Base-by-base conservation (phyloP, 2,797 vertebrate species). In the Syngnathus acus region DNA sequence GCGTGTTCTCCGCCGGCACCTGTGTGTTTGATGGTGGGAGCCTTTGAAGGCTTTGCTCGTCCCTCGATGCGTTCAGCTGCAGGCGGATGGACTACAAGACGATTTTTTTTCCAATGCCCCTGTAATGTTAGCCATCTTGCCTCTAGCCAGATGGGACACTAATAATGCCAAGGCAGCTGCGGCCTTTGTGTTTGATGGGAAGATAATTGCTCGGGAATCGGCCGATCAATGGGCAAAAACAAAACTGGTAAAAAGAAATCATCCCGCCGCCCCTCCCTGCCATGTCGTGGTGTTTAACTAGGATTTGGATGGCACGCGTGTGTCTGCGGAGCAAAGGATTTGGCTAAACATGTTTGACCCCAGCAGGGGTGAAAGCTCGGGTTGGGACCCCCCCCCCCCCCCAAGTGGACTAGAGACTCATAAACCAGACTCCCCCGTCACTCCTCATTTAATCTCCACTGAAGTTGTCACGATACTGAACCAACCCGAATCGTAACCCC, bases 221-320 rank as follows among this genome's bases (percentile, higher is more conserved):
- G 50, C 2, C 16, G 2, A 51, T 51, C 19, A 4, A 50, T n/a
- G 1, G 17, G 19, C 8, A 8, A 19, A n/a, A 50, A 50, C 9
- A 6, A 50, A 50, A 50, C 6, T 3, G 48, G 5, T 6, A 16
- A 47, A 47, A 47, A 6, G 1, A 47, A 47, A 47, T 47, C 47
- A 48, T 1, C 2, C 32, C 47, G 19, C 21, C 0, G 0, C 43
- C 64, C 19, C 43, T 5, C 17, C 62, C 55, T 17, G 55, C 13
- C 14, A 2, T 17, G 55, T 57, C 6, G 55, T 72, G 73, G 70
- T 69, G 75, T 82, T 82, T 78, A 79, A 79, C 16, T 3, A 64
- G 80, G 80, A 79, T 82, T 82, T 81, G 68, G 55, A 73, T 39
- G 75, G 75, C 73, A 75, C 67, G 63, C 66, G 72, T 32, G 77